Conservation (phyloP, 1,140 invertebrate species). For the Drosophila azteca region DNA sequence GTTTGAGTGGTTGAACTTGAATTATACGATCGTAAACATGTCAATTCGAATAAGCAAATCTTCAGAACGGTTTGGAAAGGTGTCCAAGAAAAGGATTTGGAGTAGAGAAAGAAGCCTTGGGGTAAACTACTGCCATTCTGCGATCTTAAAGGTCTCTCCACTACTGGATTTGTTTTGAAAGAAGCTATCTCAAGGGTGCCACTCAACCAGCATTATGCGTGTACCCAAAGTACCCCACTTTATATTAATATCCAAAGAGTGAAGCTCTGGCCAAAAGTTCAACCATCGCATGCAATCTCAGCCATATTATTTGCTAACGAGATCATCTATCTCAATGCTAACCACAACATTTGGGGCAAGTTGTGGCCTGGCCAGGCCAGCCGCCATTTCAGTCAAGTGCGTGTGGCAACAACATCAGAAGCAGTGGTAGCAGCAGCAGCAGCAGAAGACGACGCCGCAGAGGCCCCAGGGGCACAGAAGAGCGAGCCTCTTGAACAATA, state of each 20-base stretch:
- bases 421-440: background rate
- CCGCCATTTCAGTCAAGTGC: slow-evolving; percentile 39
- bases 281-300: slow-evolving; percentile 26
- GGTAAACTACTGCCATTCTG: no score
- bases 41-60: background rate
- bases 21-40: background rate
- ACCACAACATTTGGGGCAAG: slow-evolving; percentile 52
- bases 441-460: no score
- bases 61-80: no score
- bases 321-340: slow-evolving; percentile 57
- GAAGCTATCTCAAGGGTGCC: no score
- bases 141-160: no score
- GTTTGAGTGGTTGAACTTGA: slow-evolving; percentile 18
- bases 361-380: slow-evolving; percentile 18
- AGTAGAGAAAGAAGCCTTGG: background rate
- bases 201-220: no score
- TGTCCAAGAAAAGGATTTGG: background rate
- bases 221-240: no score
- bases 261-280: slow-evolving; percentile 11
- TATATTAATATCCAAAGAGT: no score
- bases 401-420: slow-evolving; percentile 36
- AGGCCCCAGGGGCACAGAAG: no score
- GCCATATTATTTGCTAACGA: slow-evolving; percentile 44
- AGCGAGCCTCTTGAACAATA: slow-evolving; percentile 17
- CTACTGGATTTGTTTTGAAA: no score